Base-by-base conservation (phyloP, 1,140 invertebrate species). In the Caenorhabditis tropicalis region DNA sequence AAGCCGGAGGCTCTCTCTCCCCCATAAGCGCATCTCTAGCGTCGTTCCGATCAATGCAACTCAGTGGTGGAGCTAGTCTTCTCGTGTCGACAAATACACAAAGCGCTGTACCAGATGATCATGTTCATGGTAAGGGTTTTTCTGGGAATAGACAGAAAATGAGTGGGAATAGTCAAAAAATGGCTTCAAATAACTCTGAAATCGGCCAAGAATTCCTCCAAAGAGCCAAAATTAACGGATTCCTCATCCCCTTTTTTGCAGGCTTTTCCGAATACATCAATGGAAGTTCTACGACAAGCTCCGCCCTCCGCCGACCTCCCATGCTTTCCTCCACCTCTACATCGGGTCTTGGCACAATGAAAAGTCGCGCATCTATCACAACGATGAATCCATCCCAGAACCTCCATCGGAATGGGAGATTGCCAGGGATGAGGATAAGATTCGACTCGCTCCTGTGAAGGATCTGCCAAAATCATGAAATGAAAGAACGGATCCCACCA, bases 401-500 rank as follows among this genome's bases (percentile, higher is more conserved):
- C 10, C 49, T 16, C 4, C n/a, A 16, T 53, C n/a, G n/a, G n/a
- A n/a, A n/a, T n/a, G 43, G n/a, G n/a, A n/a, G n/a, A n/a, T n/a
- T n/a, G n/a, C n/a, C n/a, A n/a, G n/a, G n/a, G n/a, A n/a, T n/a
- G n/a, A n/a, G n/a, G n/a, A n/a, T n/a, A n/a, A n/a, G n/a, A n/a
- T n/a, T n/a, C n/a, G n/a, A n/a, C n/a, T 46, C 7, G 49, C 49
- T 53, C 49, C 49, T 16, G 49, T 53, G 49, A 53, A 53, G n/a
- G 49, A 53, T n/a, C n/a, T 53, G n/a, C 49, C 49, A 10, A 5
- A 7, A 53, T 53, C 49, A n/a, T 16, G 49, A 7, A 53, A n/a
- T 53, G 4, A 53, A 90, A 58, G 89, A 90, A 33, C 80, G 89
- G 36, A 86, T 90, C n/a, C n/a, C 27, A 87, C 87, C 48, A 90